A percentile compares a stretch with the other conserved stretches of the same genome.
Conservation (phyloP, 2,113 vertebrate genomes). For the Spea bombifrons region DNA sequence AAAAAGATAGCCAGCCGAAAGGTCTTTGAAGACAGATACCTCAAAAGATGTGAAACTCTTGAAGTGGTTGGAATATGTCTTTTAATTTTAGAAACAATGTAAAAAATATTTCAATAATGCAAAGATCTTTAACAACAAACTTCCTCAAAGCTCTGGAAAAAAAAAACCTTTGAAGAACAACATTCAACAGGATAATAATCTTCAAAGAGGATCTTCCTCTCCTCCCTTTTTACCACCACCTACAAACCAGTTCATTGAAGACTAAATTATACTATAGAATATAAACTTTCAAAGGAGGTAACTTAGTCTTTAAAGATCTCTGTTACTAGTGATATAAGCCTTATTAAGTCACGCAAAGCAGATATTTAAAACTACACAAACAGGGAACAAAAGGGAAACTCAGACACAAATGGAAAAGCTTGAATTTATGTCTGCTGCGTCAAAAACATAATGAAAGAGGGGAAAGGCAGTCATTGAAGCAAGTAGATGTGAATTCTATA, state of each 20-base stretch:
- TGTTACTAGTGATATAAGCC: slow-evolving; percentile 40
- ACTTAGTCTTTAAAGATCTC: slow-evolving; percentile 40
- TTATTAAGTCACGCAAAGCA: slow-evolving; percentile 46
- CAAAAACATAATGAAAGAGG: slow-evolving; percentile 18
- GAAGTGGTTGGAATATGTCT: slow-evolving; percentile 48
- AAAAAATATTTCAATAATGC: slow-evolving; percentile 49
- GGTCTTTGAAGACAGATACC: slow-evolving; percentile 48
- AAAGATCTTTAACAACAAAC: slow-evolving; percentile 50
- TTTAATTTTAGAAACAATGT: slow-evolving; percentile 49
- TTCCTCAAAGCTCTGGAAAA: slow-evolving; percentile 48
- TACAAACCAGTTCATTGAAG: slow-evolving; percentile 42
- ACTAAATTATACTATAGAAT: slow-evolving; percentile 47
- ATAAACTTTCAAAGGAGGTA: slow-evolving; percentile 46
- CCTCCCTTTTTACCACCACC: slow-evolving; percentile 34
- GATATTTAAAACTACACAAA: slow-evolving; percentile 44
- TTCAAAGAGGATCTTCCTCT: slow-evolving; percentile 40
- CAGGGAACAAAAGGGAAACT: slow-evolving; percentile 29
- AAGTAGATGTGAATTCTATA: not conserved
- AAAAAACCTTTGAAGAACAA: slow-evolving; percentile 53
- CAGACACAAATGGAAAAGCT: slow-evolving; percentile 18
- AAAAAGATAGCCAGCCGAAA: slow-evolving; percentile 44
- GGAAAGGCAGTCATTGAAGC: not conserved
- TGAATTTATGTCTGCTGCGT: slow-evolving; percentile 27
- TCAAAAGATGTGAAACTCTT: slow-evolving; percentile 49
- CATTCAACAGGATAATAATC: slow-evolving; percentile 48